Conservation (phyloP, 2,888 invertebrate species). For the Callyntrura sp. region DNA sequence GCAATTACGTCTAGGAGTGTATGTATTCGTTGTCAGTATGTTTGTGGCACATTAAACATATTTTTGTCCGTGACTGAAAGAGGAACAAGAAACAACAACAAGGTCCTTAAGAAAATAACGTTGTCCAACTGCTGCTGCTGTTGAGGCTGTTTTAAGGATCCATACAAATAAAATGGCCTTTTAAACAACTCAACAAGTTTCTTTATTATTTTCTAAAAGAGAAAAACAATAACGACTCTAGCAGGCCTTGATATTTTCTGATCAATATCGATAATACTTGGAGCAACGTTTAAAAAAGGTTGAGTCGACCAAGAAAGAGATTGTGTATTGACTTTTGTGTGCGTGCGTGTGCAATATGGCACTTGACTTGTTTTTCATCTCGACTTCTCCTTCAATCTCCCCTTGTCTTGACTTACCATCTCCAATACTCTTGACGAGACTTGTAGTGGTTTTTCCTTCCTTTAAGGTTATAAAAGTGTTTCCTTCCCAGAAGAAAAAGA, state of each 20-base stretch:
- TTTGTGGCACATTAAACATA: no score
- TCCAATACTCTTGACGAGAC: not conserved
- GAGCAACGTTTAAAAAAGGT: no score
- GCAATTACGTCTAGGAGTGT: conserved; percentile 29
- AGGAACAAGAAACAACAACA: conserved; percentile 36
- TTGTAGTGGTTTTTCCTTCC: conserved; percentile 7
- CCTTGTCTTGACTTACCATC: not conserved
- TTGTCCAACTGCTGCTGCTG: conserved; percentile 30
- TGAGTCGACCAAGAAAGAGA: conserved; percentile 12
- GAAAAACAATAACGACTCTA: not conserved
- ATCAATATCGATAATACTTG: conserved; percentile 41
- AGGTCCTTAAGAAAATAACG: not conserved
- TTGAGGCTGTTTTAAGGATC: conserved; percentile 26
- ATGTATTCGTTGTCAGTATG: no score
- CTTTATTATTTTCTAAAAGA: not conserved
- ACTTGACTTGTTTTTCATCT: conserved; percentile 44
- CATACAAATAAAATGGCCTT: not conserved
- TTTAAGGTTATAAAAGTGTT: not conserved
- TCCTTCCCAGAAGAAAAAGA: not conserved
- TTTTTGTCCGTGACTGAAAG: conserved; percentile 43
- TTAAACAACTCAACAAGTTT: conserved; percentile 49
- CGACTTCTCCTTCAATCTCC: no score
- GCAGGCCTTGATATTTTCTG: conserved; percentile 10
- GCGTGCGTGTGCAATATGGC: conserved; percentile 60
- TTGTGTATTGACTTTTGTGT: not conserved